Percentiles rank a stretch among this genome's conserved stretches.
Conservation (phyloP, 2,113 vertebrate species). For the Callocephalon fimbriatum region DNA sequence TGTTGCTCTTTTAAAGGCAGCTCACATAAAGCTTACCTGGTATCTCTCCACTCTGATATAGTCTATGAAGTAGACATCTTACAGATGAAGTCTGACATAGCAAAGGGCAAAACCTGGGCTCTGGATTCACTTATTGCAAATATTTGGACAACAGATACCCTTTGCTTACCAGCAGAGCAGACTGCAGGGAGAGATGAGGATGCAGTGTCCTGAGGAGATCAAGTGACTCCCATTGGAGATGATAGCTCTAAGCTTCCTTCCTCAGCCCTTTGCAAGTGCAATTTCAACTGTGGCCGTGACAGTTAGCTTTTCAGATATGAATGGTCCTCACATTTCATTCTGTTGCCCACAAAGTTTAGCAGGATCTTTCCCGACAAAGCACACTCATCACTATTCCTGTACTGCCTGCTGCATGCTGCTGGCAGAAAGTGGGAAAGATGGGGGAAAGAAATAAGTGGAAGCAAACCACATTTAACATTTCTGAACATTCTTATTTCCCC, state of each 20-base stretch:
- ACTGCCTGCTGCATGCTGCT: neutral
- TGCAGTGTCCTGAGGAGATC: no score
- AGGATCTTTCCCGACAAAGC: neutral
- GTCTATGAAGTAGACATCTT: neutral
- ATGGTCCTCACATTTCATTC: neutral
- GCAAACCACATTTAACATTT: neutral
- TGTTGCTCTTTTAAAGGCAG: neutral
- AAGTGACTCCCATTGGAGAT: neutral
- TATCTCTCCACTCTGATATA: neutral
- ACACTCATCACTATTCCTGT: neutral
- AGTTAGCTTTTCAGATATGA: neutral
- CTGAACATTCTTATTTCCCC: neutral
- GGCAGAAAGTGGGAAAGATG: neutral
- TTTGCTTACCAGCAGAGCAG: accelerated
- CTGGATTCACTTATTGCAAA: neutral
- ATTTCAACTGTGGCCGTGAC: neutral
- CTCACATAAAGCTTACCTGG: neutral
- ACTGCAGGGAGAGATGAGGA: neutral
- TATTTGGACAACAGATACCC: neutral
- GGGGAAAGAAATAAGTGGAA: neutral
- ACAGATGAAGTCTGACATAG: neutral
- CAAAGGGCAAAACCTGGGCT: neutral
- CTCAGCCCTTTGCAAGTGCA: neutral
- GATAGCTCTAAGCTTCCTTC: neutral
- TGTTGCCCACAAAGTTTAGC: neutral